A percentile compares a stretch with the other conserved stretches of the same genome.
These are phyloP conservation scores for Tiaroga cobitis DNA, from an alignment of 2,797 vertebrate species.

Conservation along the genomic window DNA sequence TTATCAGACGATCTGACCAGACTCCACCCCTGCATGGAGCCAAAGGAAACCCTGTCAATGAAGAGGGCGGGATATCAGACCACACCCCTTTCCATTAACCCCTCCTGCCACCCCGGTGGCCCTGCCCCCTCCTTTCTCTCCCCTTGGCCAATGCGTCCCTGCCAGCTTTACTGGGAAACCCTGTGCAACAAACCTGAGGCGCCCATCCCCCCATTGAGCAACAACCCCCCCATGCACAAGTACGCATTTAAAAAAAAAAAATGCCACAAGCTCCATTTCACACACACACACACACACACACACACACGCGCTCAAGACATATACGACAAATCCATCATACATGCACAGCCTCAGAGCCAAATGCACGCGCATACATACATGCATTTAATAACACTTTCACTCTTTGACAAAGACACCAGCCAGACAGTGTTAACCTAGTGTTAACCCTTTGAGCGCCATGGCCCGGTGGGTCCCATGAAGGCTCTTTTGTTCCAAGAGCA, in stretches of 20 bases:
- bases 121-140: conserved; percentile 58
- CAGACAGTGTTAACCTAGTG: conserved; percentile 61
- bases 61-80: conserved; percentile 74
- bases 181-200: conserved; percentile 79
- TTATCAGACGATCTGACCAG: conserved; percentile 64
- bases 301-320: conserved; percentile 28
- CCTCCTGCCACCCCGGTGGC: conserved; percentile 70
- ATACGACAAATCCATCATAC: conserved; percentile 30
- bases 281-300: conserved; percentile 16
- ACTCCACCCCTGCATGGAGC: conserved; percentile 77
- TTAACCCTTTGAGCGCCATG: conserved; percentile 67
- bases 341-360: conserved; percentile 6
- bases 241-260: conserved; percentile 15
- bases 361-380: conserved; percentile 39
- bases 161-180: conserved; percentile 83
- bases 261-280: conserved; percentile 8
- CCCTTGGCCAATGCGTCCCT: conserved; percentile 83
- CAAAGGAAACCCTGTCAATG: conserved; percentile 81
- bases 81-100: conserved; percentile 81
- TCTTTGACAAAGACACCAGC: conserved; percentile 67
- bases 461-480: conserved; percentile 70
- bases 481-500: conserved; percentile 73
- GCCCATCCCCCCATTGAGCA: conserved; percentile 75
- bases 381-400: conserved; percentile 55
- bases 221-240: conserved; percentile 41